Base-by-base conservation (phyloP, 2,888 invertebrate genomes). In the Zhuqinia jingwanae region DNA sequence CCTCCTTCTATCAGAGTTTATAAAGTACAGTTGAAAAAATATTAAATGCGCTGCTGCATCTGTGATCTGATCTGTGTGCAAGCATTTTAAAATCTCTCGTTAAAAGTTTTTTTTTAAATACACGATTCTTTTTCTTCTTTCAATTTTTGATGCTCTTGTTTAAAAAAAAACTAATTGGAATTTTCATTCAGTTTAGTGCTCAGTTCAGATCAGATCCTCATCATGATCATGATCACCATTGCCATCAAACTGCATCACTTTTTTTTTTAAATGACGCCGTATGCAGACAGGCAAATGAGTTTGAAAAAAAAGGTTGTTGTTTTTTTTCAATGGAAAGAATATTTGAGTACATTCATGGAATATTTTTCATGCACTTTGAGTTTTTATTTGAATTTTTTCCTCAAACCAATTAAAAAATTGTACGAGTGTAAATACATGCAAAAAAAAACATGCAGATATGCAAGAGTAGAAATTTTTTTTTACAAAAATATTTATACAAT, bases 41-140 rank as follows among this genome's bases (percentile, higher is more conserved):
- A 36, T 6, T 36, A 36, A 36, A 36, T 36, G 36, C 36, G 8
- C 60, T 45, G 58, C 77, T 77, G 58, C 60, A 60, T 77, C 77
- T 77, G 58, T 45, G 20, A n/a, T n/a, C n/a, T n/a, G n/a, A n/a
- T n/a, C n/a, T n/a, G n/a, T n/a, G n/a, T n/a, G n/a, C n/a, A n/a
- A n/a, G n/a, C n/a, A n/a, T n/a, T n/a, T n/a, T 6, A 77, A 22
- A 36, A 8, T 11, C 45, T 36, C 70, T 70, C 47, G 47, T 70
- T 70, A 70, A 70, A 70, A 70, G 68, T 45, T 68, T n/a, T 68
- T 36, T 25, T 3, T 25, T 20, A 70, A 70, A 70, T 70, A 42
- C 42, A 45, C 68, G 45, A 68, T 68, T 68, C 47, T 50, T 60
- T 56, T 60, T 60, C n/a, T 45, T 60, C 60, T 45, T 10, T 73